These are phyloP conservation scores for Heterotilapia buettikoferi DNA, from an alignment of 2,113 vertebrate genomes.

Conservation along the genomic window DNA sequence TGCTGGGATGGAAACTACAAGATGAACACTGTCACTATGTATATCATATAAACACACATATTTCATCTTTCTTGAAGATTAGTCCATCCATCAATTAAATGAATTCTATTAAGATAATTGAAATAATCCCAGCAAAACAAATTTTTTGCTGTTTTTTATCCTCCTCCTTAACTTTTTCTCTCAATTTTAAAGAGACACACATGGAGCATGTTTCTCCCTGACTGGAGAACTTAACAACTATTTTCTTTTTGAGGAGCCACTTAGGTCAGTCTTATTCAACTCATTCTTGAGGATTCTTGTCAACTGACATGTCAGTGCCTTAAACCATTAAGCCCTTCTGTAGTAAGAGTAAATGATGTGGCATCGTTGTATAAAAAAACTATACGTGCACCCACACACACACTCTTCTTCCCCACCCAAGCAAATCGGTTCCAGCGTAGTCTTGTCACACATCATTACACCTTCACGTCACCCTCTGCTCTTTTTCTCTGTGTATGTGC, in stretches of 20 bases:
- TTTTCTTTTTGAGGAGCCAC: background rate
- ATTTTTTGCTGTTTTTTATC: background rate
- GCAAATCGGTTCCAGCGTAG: slow-evolving; percentile 48
- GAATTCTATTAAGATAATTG: background rate
- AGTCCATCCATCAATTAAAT: background rate
- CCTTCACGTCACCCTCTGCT: slow-evolving; percentile 40
- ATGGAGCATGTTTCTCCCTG: background rate
- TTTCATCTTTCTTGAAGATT: background rate
- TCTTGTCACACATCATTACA: slow-evolving; percentile 62
- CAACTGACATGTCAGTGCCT: background rate
- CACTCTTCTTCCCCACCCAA: background rate
- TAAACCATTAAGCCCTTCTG: background rate
- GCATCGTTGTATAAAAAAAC: background rate
- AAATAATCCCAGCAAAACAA: background rate
- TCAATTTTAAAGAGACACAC: background rate
- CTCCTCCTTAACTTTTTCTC: background rate
- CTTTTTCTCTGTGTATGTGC: background rate
- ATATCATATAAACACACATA: background rate
- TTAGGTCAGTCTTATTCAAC: background rate
- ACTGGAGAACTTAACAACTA: background rate
- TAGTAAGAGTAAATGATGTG: slow-evolving; percentile 2
- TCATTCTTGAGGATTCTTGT: background rate
- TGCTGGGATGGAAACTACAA: background rate
- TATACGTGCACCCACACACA: background rate
- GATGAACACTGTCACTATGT: background rate